Base-by-base conservation (phyloP, 37 sponge, comb jelly and placozoan species). In the Aplysina aerophoba region DNA sequence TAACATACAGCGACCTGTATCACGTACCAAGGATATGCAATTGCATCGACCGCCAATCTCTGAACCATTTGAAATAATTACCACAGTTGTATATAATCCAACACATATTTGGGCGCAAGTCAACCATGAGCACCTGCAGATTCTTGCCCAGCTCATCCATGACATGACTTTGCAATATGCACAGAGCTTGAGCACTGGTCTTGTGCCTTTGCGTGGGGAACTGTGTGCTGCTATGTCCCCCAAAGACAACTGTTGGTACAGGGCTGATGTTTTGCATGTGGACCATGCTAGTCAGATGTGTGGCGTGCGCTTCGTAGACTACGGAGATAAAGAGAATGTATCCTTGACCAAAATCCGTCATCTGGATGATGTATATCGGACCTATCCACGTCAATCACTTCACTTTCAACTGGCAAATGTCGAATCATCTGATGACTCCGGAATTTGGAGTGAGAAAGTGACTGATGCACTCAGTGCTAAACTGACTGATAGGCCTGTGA, bases 81-180 rank as follows among this genome's bases (percentile, higher is more conserved):
- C 93, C 35, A 83, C 60, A 25, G 85, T 84, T 50, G 88, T 93
- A 24, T 30, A 58, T 35, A 84, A 38, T 56, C 93, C 93, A 8
- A 63, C 44, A 24, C 55, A 82, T 54, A 89, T 93, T 16, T 93
- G 93, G 93, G 85, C 81, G 5, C 90, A 89, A 37, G 69, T 87
- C 0, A 56, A 56, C 2, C 93, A 93, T 62, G 34, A 59, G 0
- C 58, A 86, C 35, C 21, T 89, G 8, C 30, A 16, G 28, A 80
- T 69, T 12, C 54, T 93, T 53, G 38, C 79, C 4, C 37, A 37
- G n/a, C 55, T 93, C 69, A 59, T 83, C 0, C 62, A 59, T 17
- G 93, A 93, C 68, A 58, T 93, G 71, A 89, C 83, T 35, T 5
- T 30, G 1, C 37, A 20, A 19, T 89, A 58, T 57, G 27, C 81